Evolutionary conservation across 2,888 invertebrate genomes (phyloP), one percentile per base, ranked within the genome.

Genomic region (Scaptomyza reducta): DNA sequence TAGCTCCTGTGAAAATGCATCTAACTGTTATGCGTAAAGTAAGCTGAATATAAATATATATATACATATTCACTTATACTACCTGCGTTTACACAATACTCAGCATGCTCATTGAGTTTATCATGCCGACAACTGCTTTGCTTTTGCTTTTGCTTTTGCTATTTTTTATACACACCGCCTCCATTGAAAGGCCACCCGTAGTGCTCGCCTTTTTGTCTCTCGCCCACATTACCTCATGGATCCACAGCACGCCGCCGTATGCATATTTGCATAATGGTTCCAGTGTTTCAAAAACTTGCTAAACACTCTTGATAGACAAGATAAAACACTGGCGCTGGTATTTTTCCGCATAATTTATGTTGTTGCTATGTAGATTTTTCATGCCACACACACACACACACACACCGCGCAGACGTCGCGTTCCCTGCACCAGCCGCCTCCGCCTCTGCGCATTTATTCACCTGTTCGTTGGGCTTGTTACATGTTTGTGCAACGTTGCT

Each of bases 301-400:
- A 87, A 85, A 87, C 84, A 87, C 87, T 85, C 80, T 87, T 85
- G 84, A 87, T 85, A 87, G 87, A 87, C 84, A 85, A 82, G 84
- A 85, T 85, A 85, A 85, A 87, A 87, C 82, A 87, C 82, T 78
- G 85, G 75, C 72, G 60, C 67, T 69, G 77, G 72, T 67, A 83
- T 84, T 87, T 87, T 87, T 80, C 70, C 74, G 84, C 84, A 85
- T 85, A 85, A 85, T 87, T 85, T 85, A 85, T 77, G 85, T 74
- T 64, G 81, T 70, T 70, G 72, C 79, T 77, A 79, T 77, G 79
- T 67, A 79, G 72, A 79, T 79, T 70, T 67, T 56, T 14, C 46
- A 27, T 35, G 31, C 50, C 55, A 29, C 49, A 47, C 41, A 51
- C 46, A 46, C 41, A 41, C 11, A 55, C 46, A 46, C 41, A 41